Evolutionary conservation across 2,113 vertebrate species (phyloP), one percentile per base, ranked within the genome.

Genomic region (Ctenodactylus gundi): DNA sequence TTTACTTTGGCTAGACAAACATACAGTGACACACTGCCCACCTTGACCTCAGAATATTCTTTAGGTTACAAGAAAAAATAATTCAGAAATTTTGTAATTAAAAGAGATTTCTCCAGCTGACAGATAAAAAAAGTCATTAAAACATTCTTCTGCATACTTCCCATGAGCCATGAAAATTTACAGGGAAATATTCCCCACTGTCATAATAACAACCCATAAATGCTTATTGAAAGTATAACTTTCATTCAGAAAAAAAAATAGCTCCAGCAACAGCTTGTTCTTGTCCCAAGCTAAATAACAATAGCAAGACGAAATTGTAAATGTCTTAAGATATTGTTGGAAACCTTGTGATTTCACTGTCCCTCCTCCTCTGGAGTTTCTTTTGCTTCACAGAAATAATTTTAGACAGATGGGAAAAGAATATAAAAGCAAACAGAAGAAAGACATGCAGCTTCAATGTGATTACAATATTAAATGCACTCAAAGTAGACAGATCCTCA

Each of bases 401-500:
- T 95, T 93, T 73, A 77, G 58, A 93, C 46, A 81, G 57, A 93
- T 49, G 49, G 67, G 29, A 81, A 86, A 17, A 44, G 18, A 4
- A 62, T 31, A 67, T 31, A 81, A n/a, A 31, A 12, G 44, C 53
- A 62, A 93, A 94, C 77, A 96, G 49, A 95, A 95, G 83, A n/a
- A n/a, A n/a, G 36, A 60, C 15, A 34, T 44, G 20, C 18, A 85
- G 27, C 91, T 97, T 96, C 92, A 72, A 36, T 58, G 23, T 75
- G 94, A 97, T 91, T 72, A 96, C 80, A 96, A 72, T 96, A 97
- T 92, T 97, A 96, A 97, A 97, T 97, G 97, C 80, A 94, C 95
- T 97, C 94, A 92, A 97, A 98, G 97, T 78, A 98, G 97, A 98
- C 95, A 98, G 86, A 95, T 97, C 95, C 98, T 98, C 98, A 98